A percentile compares a stretch with the other conserved stretches of the same genome.
Conservation (phyloP, 2,888 invertebrate genomes). For the Bimastos eiseni region DNA sequence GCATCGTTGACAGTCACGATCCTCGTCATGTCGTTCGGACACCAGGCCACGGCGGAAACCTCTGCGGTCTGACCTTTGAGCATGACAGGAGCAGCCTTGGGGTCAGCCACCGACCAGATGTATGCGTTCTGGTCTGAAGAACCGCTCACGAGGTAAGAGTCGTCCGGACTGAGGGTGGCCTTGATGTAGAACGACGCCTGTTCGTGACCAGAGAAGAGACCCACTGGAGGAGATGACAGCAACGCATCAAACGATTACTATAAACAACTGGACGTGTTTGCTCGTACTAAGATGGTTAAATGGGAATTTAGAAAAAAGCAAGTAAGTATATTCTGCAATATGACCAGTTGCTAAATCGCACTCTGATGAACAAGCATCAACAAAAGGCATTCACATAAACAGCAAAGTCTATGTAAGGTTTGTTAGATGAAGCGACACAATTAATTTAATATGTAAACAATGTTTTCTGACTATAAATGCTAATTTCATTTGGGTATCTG, state of each 20-base stretch:
- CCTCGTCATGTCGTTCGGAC: slow-evolving; percentile 35
- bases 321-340: too few species aligned
- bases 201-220: slow-evolving; percentile 70
- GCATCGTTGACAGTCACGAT: slow-evolving; percentile 45
- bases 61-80: slow-evolving; percentile 80
- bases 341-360: too few species aligned
- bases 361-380: too few species aligned
- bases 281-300: too few species aligned
- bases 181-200: slow-evolving; percentile 84
- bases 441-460: too few species aligned
- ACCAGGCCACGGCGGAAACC: slow-evolving; percentile 64
- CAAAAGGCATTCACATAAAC: too few species aligned
- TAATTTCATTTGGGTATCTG: too few species aligned
- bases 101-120: slow-evolving; percentile 72
- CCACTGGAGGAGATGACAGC: background rate
- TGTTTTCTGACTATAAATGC: too few species aligned
- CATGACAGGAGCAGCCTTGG: slow-evolving; percentile 71
- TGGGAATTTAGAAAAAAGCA: too few species aligned
- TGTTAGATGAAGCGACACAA: too few species aligned
- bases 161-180: slow-evolving; percentile 78
- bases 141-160: slow-evolving; percentile 81
- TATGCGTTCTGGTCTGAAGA: slow-evolving; percentile 84
- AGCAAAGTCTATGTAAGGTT: too few species aligned
- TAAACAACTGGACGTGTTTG: too few species aligned
- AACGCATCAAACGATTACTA: background rate